These are phyloP conservation scores for Triplophysa tibetana DNA, from an alignment of 2,113 vertebrate species.

Conservation along the genomic window DNA sequence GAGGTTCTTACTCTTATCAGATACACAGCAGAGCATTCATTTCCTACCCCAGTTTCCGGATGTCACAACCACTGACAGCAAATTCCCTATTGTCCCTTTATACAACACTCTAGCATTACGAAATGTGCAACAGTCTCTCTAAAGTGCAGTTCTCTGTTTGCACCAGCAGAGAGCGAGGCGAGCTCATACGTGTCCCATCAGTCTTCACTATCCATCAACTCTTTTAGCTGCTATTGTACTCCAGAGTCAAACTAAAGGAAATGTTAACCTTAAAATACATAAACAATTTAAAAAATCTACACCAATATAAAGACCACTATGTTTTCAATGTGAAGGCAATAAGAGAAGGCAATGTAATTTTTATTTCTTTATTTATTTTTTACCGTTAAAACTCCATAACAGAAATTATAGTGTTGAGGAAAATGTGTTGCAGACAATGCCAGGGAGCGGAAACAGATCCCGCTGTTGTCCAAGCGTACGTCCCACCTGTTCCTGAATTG, in stretches of 20 bases:
- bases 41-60: neutral
- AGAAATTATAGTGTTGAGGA: neutral
- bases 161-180: constrained; percentile 37
- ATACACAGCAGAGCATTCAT: neutral
- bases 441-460: constrained; percentile 20
- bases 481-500: constrained; percentile 43
- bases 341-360: neutral
- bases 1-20: neutral
- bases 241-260: neutral
- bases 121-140: neutral
- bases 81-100: neutral
- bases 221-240: constrained; percentile 3
- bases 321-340: neutral
- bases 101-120: neutral
- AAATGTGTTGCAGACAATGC: neutral
- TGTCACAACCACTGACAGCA: neutral
- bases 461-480: constrained; percentile 13
- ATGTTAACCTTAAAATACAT: neutral
- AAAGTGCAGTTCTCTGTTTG: neutral
- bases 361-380: neutral
- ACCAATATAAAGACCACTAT: neutral
- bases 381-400: neutral
- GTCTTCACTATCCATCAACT: no score
- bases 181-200: neutral
- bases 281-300: neutral